Base-by-base conservation (phyloP, 2,888 invertebrate genomes). In the Tipula vernalis region DNA sequence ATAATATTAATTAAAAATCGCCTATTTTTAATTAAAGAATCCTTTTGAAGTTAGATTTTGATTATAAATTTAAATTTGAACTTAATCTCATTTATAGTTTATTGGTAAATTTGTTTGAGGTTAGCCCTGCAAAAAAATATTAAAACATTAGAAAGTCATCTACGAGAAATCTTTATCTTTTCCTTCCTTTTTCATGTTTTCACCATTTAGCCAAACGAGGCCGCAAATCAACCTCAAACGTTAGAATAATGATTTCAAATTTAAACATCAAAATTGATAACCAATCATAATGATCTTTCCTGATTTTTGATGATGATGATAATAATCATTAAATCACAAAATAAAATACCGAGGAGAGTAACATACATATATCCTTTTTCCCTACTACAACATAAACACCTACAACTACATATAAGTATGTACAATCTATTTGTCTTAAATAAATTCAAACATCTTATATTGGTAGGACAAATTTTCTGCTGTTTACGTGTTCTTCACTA, bases 281-380 rank as follows among this genome's bases (percentile, higher is more conserved):
- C 71, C 71, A 71, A 71, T 71, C 71, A 71, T 71, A 71, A 18
- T 71, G 71, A 71, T 71, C 71, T 71, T 18, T 18, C 71, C 71
- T 71, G 71, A 71, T 71, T 71, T 71, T 71, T 71, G 71, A 71
- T 71, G 71, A 71, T 71, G 71, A 71, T 71, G 71, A 71, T 71
- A 71, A 71, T 28, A 71, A 71, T 71, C 71, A 28, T 71, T 71
- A 71, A 71, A 71, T 71, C 71, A 71, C 71, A 71, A 28, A 39
- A 39, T 39, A 39, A 44, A n/a, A 51, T 51, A 51, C 51, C 51
- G 44, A 44, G 44, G 28, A 28, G 28, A 28, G 28, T 0, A 12
- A 44, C 6, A 51, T 28, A 44, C 6, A 51, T 28, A 28, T 71
- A 71, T 71, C 71, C 71, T 71, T 71, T 71, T 51, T 51, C n/a